These are phyloP conservation scores for Crossocerus cetratus DNA, from an alignment of 2,888 invertebrate genomes.

Conservation along the genomic window DNA sequence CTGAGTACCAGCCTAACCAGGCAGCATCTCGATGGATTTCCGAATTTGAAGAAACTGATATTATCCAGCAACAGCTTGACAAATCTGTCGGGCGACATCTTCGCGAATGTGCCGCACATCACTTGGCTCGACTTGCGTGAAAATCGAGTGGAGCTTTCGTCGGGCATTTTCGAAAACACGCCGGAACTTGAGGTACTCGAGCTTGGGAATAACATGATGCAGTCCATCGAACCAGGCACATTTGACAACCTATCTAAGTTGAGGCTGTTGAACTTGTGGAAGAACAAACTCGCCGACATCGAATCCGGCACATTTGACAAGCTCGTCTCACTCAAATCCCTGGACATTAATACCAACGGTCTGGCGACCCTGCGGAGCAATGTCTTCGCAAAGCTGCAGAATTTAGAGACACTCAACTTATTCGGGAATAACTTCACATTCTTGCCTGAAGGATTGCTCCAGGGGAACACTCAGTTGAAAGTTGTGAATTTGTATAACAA, in stretches of 20 bases:
- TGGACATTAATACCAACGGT: conserved; percentile 84
- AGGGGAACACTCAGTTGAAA: conserved; percentile 79
- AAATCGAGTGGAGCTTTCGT: conserved; percentile 74
- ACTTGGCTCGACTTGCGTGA: conserved; percentile 82
- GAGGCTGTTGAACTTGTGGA: conserved; percentile 83
- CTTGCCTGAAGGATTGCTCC: conserved; percentile 82
- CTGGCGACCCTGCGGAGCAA: conserved; percentile 81
- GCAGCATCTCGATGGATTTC: conserved; percentile 80
- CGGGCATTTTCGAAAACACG: conserved; percentile 58
- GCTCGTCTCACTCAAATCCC: conserved; percentile 80
- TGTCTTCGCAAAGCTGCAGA: conserved; percentile 75
- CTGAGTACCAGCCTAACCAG: conserved; percentile 75
- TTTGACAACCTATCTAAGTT: conserved; percentile 81
- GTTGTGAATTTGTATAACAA: conserved; percentile 75
- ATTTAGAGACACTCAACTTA: conserved; percentile 82
- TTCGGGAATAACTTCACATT: conserved; percentile 83
- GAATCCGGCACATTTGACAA: conserved; percentile 82
- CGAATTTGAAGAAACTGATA: conserved; percentile 79
- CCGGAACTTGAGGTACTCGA: conserved; percentile 80
- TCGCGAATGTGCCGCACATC: conserved; percentile 81
- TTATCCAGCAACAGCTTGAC: conserved; percentile 82
- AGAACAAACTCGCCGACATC: conserved; percentile 83
- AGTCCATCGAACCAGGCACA: conserved; percentile 80
- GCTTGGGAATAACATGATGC: conserved; percentile 83
- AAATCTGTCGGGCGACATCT: conserved; percentile 81